phyloP scores from a whole-genome alignment of 2,888 invertebrate genomes.

The Xylophagus ater region DNA sequence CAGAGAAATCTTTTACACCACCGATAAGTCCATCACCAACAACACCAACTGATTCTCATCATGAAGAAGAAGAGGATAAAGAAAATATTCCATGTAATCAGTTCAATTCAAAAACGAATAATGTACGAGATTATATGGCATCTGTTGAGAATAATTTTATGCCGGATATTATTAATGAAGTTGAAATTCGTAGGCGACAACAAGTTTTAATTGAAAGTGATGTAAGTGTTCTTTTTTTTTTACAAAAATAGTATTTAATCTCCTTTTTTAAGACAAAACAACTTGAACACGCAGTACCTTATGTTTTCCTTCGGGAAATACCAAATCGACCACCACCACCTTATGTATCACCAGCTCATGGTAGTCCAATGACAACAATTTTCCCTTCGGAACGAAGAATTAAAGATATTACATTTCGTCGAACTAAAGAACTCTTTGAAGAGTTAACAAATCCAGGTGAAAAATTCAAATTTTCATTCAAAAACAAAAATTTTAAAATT shows the following conservation, averaged over 20 bases:
- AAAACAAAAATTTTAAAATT: constrained; percentile 1
- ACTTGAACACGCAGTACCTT: constrained; percentile 41
- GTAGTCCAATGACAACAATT: constrained; percentile 34
- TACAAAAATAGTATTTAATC: constrained; percentile 1
- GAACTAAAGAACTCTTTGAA: constrained; percentile 28
- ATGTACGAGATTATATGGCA: background rate
- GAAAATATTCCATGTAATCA: background rate
- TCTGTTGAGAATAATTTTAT: constrained; percentile 17
- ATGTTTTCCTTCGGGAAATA: constrained; percentile 50
- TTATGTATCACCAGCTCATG: constrained; percentile 51
- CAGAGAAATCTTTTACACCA: constrained; percentile 12
- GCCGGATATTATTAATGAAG: constrained; percentile 42
- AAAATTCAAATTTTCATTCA: background rate
- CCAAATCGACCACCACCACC: constrained; percentile 68
- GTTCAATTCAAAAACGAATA: background rate
- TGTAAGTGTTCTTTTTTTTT: constrained; percentile 33
- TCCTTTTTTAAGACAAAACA: constrained; percentile 45
- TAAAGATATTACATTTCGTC: constrained; percentile 29
- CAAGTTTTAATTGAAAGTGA: constrained; percentile 53
- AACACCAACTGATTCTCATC: constrained; percentile 1
- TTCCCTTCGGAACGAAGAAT: constrained; percentile 32
- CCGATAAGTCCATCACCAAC: constrained; percentile 8
- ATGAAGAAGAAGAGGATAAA: background rate
- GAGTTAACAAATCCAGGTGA: constrained; percentile 18
- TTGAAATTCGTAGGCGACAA: constrained; percentile 49